Percentiles rank a stretch among this genome's conserved stretches.
Evolutionary conservation across 2,797 vertebrate genomes (phyloP).

Genomic region (Lutjanus argentimaculatus): DNA sequence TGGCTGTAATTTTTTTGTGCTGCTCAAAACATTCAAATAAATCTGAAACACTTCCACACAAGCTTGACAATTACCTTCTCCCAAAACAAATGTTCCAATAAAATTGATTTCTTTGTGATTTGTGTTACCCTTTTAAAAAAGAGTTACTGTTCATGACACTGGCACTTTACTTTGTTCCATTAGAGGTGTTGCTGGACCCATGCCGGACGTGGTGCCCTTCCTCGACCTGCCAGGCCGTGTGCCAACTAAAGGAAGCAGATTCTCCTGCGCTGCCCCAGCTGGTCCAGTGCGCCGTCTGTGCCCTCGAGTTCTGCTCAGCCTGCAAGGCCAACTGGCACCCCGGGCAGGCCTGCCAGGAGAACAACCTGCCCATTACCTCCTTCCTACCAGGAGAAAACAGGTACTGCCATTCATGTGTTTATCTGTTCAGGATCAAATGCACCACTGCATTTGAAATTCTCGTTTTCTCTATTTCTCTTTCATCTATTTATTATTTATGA

Average conservation of each 20-base stretch:
- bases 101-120: neutral
- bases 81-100: neutral
- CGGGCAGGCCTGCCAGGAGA: constrained; percentile 94
- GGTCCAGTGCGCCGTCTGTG: constrained; percentile 93
- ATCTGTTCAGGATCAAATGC: no score
- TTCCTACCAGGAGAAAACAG: constrained; percentile 96
- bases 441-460: neutral
- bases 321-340: constrained; percentile 98
- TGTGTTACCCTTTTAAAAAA: neutral
- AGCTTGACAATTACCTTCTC: neutral
- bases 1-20: neutral
- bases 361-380: constrained; percentile 89
- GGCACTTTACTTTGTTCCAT: constrained; percentile 13
- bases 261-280: constrained; percentile 90
- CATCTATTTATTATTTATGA: neutral
- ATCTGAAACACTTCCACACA: neutral
- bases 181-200: constrained; percentile 97
- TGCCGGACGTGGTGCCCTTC: constrained; percentile 99
- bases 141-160: neutral
- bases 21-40: neutral
- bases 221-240: constrained; percentile 96
- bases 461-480: neutral
- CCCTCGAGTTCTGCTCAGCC: constrained; percentile 95
- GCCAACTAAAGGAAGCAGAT: constrained; percentile 93
- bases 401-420: constrained; percentile 69